Base-by-base conservation (phyloP, 2,797 vertebrate species). In the Octomys mimax region DNA sequence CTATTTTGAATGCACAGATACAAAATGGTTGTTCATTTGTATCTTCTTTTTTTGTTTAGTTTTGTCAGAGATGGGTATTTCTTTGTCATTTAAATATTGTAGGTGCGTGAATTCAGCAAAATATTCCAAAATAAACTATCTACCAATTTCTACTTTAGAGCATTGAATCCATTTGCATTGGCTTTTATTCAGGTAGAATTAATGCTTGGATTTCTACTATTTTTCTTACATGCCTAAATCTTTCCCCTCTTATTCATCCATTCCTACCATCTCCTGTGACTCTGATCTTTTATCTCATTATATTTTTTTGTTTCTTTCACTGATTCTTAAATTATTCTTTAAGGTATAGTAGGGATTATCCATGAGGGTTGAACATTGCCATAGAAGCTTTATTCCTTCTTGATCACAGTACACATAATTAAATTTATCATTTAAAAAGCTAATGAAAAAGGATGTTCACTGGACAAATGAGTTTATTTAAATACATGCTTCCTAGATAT, bases 221-320 rank as follows among this genome's bases (percentile, higher is more conserved):
- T 61, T 93, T 54, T 61, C 13, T 12, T 71, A 31, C 36, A 10
- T 89, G 8, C 62, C 4, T 68, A 9, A 57, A 22, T 42, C 42
- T 82, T 78, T 90, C 0, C n/a, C 49, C 85, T 39, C 68, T 6
- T 54, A 9, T 39, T 68, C 22, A 26, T 79, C 9, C 16, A 33
- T 87, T 83, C 5, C 2, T 54, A 2, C 11, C 9, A 70, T 68
- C 28, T 59, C 71, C 52, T n/a, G 2, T 18, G 57, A 88, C 81
- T 19, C 26, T 75, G 85, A 19, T 26, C 14, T 89, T 66, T 91
- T 6, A 54, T 91, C 79, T 92, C 92, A 68, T 91, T 83, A 89
- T 94, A 62, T 61, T 94, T 94, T 0, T 3, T 3, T 52, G 5
- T 86, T 71, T 87, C 1, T 57, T 81, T 89, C 86, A 66, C 28